Percentiles rank a stretch among this genome's conserved stretches.
Conservation (phyloP, 1,140 invertebrate genomes). For the Diorhabda carinulata region DNA sequence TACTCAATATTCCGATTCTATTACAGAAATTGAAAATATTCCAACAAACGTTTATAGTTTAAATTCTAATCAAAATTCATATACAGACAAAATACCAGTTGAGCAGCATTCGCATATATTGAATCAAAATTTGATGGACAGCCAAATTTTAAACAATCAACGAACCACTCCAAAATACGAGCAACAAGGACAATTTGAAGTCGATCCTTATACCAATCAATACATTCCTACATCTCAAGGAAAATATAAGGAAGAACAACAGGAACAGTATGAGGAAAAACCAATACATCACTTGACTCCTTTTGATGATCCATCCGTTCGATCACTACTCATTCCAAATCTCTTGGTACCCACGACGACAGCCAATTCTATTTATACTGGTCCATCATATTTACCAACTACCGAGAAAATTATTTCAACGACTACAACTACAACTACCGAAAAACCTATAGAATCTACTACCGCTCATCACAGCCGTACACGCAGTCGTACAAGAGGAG, state of each 20-base stretch:
- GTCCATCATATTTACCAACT: slow-evolving; percentile 20
- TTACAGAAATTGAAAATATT: slow-evolving; percentile 24
- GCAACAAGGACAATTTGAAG: background rate
- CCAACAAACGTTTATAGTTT: slow-evolving; percentile 31
- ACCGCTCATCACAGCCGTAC: slow-evolving; percentile 38
- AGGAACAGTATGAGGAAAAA: slow-evolving; percentile 48
- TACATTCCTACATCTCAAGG: slow-evolving; percentile 6
- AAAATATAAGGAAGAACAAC: slow-evolving; percentile 16
- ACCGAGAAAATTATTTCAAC: slow-evolving; percentile 31
- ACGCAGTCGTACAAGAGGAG: slow-evolving; percentile 36
- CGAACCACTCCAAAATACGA: slow-evolving; percentile 41
- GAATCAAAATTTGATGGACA: slow-evolving; percentile 16
- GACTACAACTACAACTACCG: slow-evolving; percentile 45
- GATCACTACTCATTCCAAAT: slow-evolving; percentile 38
- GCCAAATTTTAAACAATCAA: slow-evolving; percentile 19
- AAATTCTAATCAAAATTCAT: slow-evolving; percentile 7
- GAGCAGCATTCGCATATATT: slow-evolving; percentile 7
- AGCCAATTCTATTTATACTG: slow-evolving; percentile 3
- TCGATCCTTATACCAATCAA: background rate
- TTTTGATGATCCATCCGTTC: slow-evolving; percentile 51
- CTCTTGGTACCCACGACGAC: slow-evolving; percentile 32
- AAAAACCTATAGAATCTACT: slow-evolving; percentile 46
- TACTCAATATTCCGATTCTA: slow-evolving; percentile 9
- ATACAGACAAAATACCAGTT: slow-evolving; percentile 7
- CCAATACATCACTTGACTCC: slow-evolving; percentile 59